A percentile compares a stretch with the other conserved stretches of the same genome.
These are phyloP conservation scores for Hetaerina americana DNA, from an alignment of 1,140 invertebrate species.

Conservation along the genomic window DNA sequence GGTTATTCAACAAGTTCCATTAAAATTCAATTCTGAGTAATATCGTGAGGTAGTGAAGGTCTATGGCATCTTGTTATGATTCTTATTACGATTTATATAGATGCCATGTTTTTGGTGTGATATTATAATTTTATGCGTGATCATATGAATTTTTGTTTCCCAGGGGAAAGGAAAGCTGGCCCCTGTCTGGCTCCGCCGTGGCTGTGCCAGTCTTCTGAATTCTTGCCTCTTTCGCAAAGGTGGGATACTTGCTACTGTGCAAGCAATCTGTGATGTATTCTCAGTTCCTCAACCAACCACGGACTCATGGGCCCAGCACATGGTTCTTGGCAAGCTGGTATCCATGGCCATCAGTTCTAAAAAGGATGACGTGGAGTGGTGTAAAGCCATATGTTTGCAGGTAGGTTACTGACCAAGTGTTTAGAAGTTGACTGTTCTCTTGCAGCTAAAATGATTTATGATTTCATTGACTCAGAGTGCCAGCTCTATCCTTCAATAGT, in stretches of 20 bases:
- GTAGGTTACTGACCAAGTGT: not conserved
- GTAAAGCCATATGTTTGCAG: not conserved
- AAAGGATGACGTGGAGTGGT: not conserved
- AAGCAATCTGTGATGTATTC: slow-evolving; percentile 44
- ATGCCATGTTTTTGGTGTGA: too few relatives aligned
- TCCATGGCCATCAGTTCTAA: not conserved
- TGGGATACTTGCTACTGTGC: slow-evolving; percentile 44
- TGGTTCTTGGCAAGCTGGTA: not conserved
- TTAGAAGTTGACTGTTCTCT: not conserved
- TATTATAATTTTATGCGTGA: not conserved
- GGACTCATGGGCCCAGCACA: not conserved
- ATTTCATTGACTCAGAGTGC: too few relatives aligned
- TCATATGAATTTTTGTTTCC: slow-evolving; percentile 2
- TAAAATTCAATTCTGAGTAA: too few relatives aligned
- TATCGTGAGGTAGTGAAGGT: too few relatives aligned
- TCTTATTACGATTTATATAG: too few relatives aligned
- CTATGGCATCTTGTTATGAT: too few relatives aligned
- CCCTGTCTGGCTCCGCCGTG: slow-evolving; percentile 46
- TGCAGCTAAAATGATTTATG: too few relatives aligned
- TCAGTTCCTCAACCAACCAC: slow-evolving; percentile 22
- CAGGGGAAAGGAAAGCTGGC: slow-evolving; percentile 17
- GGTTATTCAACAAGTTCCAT: too few relatives aligned
- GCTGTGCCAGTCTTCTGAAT: slow-evolving; percentile 44
- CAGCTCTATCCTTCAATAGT: too few relatives aligned
- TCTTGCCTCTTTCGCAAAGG: slow-evolving; percentile 38